Conservation (phyloP, 2,888 invertebrate genomes). For the Arctia plantaginis region DNA sequence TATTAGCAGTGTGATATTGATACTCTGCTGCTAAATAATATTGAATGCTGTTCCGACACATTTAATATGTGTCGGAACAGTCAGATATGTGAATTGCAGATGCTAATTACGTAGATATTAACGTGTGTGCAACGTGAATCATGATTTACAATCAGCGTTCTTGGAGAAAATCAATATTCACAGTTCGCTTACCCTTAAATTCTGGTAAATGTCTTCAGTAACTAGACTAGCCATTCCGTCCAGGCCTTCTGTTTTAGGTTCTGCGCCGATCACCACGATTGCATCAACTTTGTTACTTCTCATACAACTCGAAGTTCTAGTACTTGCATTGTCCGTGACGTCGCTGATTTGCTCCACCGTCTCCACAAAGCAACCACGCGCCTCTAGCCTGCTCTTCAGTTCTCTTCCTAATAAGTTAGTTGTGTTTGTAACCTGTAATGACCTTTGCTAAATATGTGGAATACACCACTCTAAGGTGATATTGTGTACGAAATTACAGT, state of each 20-base stretch:
- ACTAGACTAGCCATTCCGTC: conserved; percentile 69
- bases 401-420: conserved; percentile 68
- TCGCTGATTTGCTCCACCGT: conserved; percentile 41
- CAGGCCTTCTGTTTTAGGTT: conserved; percentile 59
- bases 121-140: not conserved
- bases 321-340: conserved; percentile 5
- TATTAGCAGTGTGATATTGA: too few species aligned
- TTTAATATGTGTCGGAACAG: too few species aligned
- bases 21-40: too few species aligned
- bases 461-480: conserved; percentile 2
- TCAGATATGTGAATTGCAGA: not conserved
- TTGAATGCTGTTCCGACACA: too few species aligned
- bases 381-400: conserved; percentile 65
- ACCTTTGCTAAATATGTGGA: conserved; percentile 30
- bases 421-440: conserved; percentile 72
- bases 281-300: conserved; percentile 67
- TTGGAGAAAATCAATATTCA: not conserved
- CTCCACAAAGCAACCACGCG: conserved; percentile 67
- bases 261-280: conserved; percentile 73
- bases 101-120: not conserved
- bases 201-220: conserved; percentile 72
- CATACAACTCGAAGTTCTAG: conserved; percentile 33
- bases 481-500: not conserved
- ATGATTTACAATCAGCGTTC: not conserved
- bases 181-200: conserved; percentile 70